Evolutionary conservation across 1,140 invertebrate genomes (phyloP).

Genomic region (Lordiphosa mommai): DNA sequence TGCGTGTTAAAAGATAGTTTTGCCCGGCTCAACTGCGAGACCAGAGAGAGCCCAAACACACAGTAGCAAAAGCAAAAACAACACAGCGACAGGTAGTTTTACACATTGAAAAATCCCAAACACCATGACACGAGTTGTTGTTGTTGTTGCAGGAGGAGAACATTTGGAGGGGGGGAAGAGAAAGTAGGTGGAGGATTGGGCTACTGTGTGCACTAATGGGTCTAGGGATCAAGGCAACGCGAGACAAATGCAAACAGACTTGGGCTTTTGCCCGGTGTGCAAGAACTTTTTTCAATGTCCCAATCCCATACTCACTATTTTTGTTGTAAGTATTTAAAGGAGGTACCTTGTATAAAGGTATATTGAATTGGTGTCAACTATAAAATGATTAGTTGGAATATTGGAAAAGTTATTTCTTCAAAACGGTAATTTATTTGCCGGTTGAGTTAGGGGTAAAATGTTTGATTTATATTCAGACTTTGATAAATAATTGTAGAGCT

Average conservation of each 20-base stretch:
- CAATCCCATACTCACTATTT: not conserved
- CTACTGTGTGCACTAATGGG: conserved; percentile 57
- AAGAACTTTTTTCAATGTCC: not conserved
- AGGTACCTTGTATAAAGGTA: too few species aligned
- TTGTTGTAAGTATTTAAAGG: not conserved
- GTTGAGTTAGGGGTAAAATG: too few species aligned
- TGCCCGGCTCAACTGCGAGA: conserved; percentile 55
- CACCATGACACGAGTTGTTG: conserved; percentile 54
- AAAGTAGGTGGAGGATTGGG: conserved; percentile 13
- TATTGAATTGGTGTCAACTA: too few species aligned
- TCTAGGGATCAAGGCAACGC: conserved; percentile 72
- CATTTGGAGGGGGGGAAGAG: not conserved
- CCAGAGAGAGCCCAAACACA: conserved; percentile 39
- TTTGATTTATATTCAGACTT: too few species aligned
- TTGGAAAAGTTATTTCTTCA: too few species aligned
- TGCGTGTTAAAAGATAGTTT: conserved; percentile 78
- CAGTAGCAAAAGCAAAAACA: conserved; percentile 27
- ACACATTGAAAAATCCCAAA: conserved; percentile 77
- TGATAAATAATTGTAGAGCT: too few species aligned
- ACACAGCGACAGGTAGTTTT: conserved; percentile 72
- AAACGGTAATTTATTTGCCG: too few species aligned
- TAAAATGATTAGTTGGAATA: not conserved
- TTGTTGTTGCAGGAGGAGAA: conserved; percentile 11
- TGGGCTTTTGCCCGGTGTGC: conserved; percentile 32
- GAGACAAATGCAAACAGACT: conserved; percentile 72